Evolutionary conservation across 2,888 invertebrate species (phyloP), one percentile per base, ranked within the genome.

Genomic region (Pristionchus maxplancki): DNA sequence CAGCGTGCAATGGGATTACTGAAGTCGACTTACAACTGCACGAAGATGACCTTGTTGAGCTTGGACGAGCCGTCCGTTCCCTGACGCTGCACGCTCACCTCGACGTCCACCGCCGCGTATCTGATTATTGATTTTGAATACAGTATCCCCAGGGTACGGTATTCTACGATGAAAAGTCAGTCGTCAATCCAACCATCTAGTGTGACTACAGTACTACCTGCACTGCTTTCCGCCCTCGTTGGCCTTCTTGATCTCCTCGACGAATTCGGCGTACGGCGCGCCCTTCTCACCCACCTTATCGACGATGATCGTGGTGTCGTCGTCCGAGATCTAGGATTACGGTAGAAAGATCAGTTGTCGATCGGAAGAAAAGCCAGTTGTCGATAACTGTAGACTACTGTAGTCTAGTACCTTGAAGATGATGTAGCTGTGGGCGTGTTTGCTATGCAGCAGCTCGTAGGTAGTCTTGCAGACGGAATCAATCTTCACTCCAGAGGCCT

Each of bases 81-180:
- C 90, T 95, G 95, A 88, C 95, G 90, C 88, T 95, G 95, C 50
- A 95, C 92, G 44, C 91, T 91, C 20, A 95, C 94, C 53, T 94
- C 93, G 37, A 95, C 94, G 82, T 95, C 95, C 37, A 95, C 95
- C 67, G 94, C 94, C 40, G 94, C 95, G 89, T 94, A 94, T 90
- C 92, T 92, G 37, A 81, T 6, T n/a, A n/a, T n/a, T n/a, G n/a
- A n/a, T n/a, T n/a, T n/a, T 9, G 9, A 9, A n/a, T 82, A 82
- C 82, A 82, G 82, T 82, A 53, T 13, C 24, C 28, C 31, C 44
- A 40, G 17, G 15, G 6, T 78, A 78, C 24, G 13, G 78, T 74
- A 40, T 74, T 34, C n/a, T 78, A 24, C 48, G 28, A 83, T 28
- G 31, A 83, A 83, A 5, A 71, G 37, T 71, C 71, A 71, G 71